Base-by-base conservation (phyloP, 2,113 vertebrate species). In the Sitta europaea region DNA sequence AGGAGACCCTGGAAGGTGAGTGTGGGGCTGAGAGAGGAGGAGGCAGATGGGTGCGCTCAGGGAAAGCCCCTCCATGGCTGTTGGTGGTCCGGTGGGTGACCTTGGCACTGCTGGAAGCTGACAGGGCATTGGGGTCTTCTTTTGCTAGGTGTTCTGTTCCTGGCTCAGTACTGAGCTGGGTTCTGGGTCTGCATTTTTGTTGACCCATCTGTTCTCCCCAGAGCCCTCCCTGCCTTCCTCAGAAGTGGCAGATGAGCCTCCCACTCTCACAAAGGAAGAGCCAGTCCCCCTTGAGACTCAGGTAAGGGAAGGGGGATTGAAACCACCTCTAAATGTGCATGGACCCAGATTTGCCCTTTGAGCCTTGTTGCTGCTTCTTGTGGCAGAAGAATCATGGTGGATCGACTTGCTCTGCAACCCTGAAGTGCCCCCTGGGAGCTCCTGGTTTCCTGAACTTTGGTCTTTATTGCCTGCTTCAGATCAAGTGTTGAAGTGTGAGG, bases 211-310 rank as follows among this genome's bases (percentile, higher is more conserved):
- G 11, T 94, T 67, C 42, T 85, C 96, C 90, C 70, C 97, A 99
- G 99, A 99, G 91, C 98, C 99, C 31, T 98, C 98, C 79, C 96
- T 99, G 90, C 98, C 98, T 91, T 98, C 98, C 77, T 98, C 98
- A 5, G 99, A 99, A 93, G 98, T 98, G 25, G 98, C 99, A n/a
- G 99, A 99, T 24, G 99, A 99, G 96, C 99, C 99, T 76, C 99
- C 99, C 9, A 99, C 99, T 93, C 98, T 99, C 58, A 99, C 99
- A 47, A 99, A 99, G 96, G 99, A 99, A 96, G 99, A 99, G 76
- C 98, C 98, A 15, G 98, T 99, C 50, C 98, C 98, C 6, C 91
- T 98, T 36, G 97, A 98, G 87, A 96, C 97, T 93, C 98, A 98
- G 98, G 99, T 99, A 97, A 97, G 93, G 38, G 45, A 43, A 48